These are phyloP conservation scores for Melinaea marsaeus DNA, from an alignment of 2,888 invertebrate species.

Conservation along the genomic window DNA sequence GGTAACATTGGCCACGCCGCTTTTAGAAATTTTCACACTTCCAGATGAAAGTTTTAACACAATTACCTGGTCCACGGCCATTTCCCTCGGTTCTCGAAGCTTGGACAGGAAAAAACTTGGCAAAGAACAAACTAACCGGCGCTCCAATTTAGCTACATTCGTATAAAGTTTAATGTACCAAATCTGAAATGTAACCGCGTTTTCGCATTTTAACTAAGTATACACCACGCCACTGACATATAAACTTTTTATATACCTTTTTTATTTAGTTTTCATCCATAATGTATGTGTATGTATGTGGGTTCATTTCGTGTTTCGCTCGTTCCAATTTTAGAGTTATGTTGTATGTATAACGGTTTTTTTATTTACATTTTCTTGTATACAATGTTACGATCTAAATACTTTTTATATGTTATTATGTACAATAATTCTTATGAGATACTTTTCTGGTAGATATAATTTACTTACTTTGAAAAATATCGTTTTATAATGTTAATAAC, in stretches of 20 bases:
- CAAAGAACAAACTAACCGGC: constrained; percentile 74
- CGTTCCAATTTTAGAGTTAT: constrained; percentile 19
- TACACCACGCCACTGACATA: constrained; percentile 30
- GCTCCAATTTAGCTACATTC: constrained; percentile 72
- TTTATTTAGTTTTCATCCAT: constrained; percentile 31
- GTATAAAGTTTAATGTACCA: constrained; percentile 75
- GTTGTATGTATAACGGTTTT: constrained; percentile 9
- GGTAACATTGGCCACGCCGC: constrained; percentile 54
- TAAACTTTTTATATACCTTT: constrained; percentile 29
- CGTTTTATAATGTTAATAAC: neutral
- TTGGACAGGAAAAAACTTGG: constrained; percentile 73
- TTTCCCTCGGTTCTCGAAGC: constrained; percentile 62
- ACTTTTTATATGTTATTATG: neutral
- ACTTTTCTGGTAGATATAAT: too few relatives aligned
- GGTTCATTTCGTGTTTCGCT: constrained; percentile 26
- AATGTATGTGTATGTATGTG: constrained; percentile 15
- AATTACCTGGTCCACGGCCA: constrained; percentile 71
- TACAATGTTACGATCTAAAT: constrained; percentile 13
- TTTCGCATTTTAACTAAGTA: constrained; percentile 60
- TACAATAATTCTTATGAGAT: neutral
- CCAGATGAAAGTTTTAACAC: constrained; percentile 76
- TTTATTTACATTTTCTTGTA: constrained; percentile 17
- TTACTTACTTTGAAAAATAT: too few relatives aligned
- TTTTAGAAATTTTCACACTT: constrained; percentile 71
- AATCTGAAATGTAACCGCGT: constrained; percentile 66